Conservation (phyloP, 2,113 vertebrate species). For the Heteronetta atricapilla region DNA sequence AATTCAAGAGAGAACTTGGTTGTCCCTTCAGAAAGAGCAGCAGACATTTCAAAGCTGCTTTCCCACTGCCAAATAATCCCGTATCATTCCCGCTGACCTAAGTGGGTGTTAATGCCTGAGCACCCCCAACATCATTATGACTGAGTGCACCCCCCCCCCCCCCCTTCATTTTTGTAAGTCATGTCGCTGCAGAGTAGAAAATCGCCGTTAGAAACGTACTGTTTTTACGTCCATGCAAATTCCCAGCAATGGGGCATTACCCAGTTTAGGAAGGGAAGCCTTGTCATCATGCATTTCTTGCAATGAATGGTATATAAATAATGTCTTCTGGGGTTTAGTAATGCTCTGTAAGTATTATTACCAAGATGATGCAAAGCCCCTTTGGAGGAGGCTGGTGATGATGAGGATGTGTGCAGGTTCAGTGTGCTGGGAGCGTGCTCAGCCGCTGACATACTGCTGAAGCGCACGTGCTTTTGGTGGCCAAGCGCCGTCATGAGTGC, state of each 20-base stretch:
- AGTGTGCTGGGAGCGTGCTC: background rate
- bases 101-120: fast-evolving
- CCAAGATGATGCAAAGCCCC: background rate
- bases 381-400: background rate
- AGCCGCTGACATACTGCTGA: background rate
- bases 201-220: background rate
- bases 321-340: background rate
- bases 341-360: background rate
- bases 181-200: background rate
- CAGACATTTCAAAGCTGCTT: background rate
- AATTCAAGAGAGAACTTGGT: background rate
- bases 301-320: background rate
- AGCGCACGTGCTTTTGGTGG: background rate
- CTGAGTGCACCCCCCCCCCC: too few relatives aligned
- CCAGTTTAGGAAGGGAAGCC: background rate
- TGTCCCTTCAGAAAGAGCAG: background rate
- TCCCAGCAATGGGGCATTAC: fast-evolving
- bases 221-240: background rate
- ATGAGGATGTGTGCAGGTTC: background rate
- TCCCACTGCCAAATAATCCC: background rate
- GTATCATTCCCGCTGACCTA: background rate
- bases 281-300: fast-evolving
- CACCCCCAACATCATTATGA: background rate
- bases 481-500: background rate
- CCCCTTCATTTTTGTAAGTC: background rate